A percentile compares a stretch with the other conserved stretches of the same genome.
phyloP scores from a whole-genome alignment of 2,113 vertebrate species.

The Piprites chloris region DNA sequence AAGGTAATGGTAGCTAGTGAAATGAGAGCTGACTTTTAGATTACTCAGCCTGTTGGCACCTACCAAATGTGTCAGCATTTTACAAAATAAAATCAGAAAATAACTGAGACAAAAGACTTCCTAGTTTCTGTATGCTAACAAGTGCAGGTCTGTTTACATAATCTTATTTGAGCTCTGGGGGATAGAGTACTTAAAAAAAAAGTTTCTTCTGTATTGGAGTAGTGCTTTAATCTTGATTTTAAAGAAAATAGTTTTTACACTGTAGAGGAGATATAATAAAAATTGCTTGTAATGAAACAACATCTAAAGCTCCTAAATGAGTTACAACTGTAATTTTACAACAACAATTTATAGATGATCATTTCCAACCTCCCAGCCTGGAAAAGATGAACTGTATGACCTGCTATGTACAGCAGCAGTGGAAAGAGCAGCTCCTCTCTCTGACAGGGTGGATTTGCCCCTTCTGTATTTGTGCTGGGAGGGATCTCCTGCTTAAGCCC shows the following conservation, averaged over 20 bases:
- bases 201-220: not conserved
- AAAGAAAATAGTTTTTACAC: not conserved
- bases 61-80: not conserved
- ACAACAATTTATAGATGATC: not conserved
- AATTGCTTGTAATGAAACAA: not conserved
- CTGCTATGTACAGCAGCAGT: rapidly evolving
- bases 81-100: not conserved
- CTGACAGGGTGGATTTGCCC: not conserved
- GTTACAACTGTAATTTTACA: not conserved
- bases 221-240: not conserved
- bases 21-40: not conserved
- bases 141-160: not conserved
- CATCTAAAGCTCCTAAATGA: not conserved
- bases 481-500: not conserved
- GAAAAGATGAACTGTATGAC: not conserved
- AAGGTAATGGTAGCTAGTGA: not conserved
- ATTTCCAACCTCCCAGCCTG: not conserved
- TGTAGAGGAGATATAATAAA: not conserved
- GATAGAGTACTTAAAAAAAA: not conserved
- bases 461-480: not conserved
- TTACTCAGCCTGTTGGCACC: not conserved
- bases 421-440: not conserved
- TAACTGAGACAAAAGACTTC: not conserved
- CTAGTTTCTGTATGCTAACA: not conserved
- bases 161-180: not conserved